Evolutionary conservation across 2,113 vertebrate genomes (phyloP).

Genomic region (Serilophus lunatus): DNA sequence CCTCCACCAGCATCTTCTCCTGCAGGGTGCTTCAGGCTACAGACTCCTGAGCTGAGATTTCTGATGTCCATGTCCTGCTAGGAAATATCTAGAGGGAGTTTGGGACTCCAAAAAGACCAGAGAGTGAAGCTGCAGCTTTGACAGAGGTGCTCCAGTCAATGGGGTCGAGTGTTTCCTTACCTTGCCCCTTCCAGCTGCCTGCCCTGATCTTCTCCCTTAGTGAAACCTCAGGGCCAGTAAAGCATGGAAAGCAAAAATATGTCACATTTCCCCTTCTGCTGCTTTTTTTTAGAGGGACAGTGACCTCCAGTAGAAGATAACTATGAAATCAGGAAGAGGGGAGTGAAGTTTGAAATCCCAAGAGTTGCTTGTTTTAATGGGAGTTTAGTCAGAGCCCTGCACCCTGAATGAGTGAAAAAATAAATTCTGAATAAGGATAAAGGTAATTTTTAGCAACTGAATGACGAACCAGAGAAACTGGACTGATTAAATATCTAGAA

Average conservation of each 20-base stretch:
- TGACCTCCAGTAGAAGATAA: not conserved
- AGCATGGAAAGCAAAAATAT: not conserved
- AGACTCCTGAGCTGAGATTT: not conserved
- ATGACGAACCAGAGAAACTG: not conserved
- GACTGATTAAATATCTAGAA: not conserved
- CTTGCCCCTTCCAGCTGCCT: not conserved
- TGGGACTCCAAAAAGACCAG: not conserved
- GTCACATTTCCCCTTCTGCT: not conserved
- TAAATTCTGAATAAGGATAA: not conserved
- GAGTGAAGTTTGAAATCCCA: not conserved
- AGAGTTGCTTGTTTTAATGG: not conserved
- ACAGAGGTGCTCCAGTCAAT: not conserved
- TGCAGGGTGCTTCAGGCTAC: not conserved
- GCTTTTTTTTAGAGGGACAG: not conserved
- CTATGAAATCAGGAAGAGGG: not conserved
- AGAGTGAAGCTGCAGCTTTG: not conserved
- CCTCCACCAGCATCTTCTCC: not conserved
- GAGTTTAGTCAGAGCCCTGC: not conserved
- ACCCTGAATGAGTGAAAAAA: not conserved
- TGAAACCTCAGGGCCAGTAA: not conserved
- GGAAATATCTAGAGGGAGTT: not conserved
- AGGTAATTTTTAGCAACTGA: not conserved
- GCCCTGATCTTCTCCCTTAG: too few species aligned
- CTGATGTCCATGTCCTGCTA: not conserved
- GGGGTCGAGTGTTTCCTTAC: accelerated